These are phyloP conservation scores for Decapterus maruadsi DNA, from an alignment of 2,797 vertebrate genomes.

Conservation along the genomic window DNA sequence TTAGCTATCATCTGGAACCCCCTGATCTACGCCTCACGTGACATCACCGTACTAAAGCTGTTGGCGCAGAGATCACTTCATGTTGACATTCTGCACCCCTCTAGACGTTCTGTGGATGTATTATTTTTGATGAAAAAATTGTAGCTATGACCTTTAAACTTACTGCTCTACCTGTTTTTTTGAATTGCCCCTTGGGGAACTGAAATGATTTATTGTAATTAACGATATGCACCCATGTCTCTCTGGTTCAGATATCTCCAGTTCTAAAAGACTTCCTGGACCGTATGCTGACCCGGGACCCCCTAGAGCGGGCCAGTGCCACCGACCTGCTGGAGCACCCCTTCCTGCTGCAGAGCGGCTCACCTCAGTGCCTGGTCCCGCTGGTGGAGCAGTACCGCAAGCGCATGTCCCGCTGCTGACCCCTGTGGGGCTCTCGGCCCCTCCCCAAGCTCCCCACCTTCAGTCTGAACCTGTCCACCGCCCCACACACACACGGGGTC, in stretches of 20 bases:
- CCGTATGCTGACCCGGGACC: slow-evolving; percentile 95
- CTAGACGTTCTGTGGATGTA: too few species aligned
- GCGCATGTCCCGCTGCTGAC: slow-evolving; percentile 96
- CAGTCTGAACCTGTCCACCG: slow-evolving; percentile 58
- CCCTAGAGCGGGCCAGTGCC: slow-evolving; percentile 92
- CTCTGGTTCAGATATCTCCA: slow-evolving; percentile 88
- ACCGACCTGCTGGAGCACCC: slow-evolving; percentile 96
- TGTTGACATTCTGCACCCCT: too few species aligned
- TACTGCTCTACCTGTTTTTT: too few species aligned
- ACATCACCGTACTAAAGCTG: too few species aligned
- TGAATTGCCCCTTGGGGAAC: too few species aligned
- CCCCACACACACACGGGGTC: slow-evolving; percentile 37
- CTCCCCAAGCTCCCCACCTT: slow-evolving; percentile 43
- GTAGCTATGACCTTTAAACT: too few species aligned
- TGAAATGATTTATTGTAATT: neutral
- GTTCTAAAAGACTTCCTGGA: slow-evolving; percentile 97
- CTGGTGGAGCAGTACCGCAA: slow-evolving; percentile 97
- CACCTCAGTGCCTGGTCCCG: slow-evolving; percentile 96
- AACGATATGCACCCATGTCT: neutral
- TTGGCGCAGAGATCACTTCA: too few species aligned
- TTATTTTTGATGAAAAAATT: too few species aligned
- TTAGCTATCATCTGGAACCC: too few species aligned
- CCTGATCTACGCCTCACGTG: too few species aligned
- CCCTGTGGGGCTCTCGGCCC: slow-evolving; percentile 25
- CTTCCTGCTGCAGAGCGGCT: slow-evolving; percentile 96